Conservation (phyloP, 2,888 invertebrate genomes). For the Leucophora obtusa region DNA sequence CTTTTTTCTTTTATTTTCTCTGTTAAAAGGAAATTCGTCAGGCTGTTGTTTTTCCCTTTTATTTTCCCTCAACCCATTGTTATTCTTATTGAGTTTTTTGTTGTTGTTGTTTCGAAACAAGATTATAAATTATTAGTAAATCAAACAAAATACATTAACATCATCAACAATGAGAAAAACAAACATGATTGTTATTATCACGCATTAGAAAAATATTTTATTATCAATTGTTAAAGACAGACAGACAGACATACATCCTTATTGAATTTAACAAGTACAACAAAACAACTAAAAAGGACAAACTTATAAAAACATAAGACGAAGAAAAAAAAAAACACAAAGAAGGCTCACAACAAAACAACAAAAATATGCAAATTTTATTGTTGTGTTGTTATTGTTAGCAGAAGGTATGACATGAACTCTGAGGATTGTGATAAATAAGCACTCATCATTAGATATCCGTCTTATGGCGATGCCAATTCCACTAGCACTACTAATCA, state of each 20-base stretch:
- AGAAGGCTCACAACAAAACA: not conserved
- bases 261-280: not conserved
- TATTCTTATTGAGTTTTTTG: too few species aligned
- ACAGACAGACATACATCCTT: not conserved
- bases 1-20: too few species aligned
- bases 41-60: too few species aligned
- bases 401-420: not conserved
- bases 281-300: not conserved
- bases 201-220: too few species aligned
- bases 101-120: not conserved
- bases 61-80: too few species aligned
- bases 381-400: not conserved
- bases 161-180: not conserved
- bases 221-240: too few species aligned
- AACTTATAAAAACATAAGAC: not conserved
- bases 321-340: too few species aligned
- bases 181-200: not conserved
- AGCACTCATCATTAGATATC: slow-evolving; percentile 16
- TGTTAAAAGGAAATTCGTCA: too few species aligned
- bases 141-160: not conserved
- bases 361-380: not conserved
- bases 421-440: not conserved
- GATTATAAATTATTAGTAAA: not conserved
- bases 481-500: slow-evolving; percentile 15
- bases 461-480: slow-evolving; percentile 7